phyloP scores from a whole-genome alignment of 2,888 invertebrate species.

The Rhaphigaster nebulosa region DNA sequence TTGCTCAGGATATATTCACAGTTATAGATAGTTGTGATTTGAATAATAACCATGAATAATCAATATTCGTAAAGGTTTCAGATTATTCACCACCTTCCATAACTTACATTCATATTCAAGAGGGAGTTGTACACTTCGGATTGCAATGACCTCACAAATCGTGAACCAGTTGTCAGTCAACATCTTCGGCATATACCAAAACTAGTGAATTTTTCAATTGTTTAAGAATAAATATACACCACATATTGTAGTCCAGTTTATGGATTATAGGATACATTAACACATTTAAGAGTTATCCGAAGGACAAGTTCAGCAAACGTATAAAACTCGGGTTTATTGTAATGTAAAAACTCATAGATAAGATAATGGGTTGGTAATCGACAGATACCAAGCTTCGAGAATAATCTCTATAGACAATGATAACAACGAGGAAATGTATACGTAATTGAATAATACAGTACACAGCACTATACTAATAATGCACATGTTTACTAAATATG shows the following conservation, averaged over 20 bases:
- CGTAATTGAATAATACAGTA: too few relatives aligned
- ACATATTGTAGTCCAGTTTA: too few relatives aligned
- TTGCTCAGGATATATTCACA: not conserved
- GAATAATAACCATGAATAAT: not conserved
- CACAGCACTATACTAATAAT: too few relatives aligned
- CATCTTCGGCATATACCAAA: too few relatives aligned
- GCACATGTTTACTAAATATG: too few relatives aligned
- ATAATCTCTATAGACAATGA: not conserved
- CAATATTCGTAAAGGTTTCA: not conserved
- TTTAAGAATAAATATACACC: too few relatives aligned
- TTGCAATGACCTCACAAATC: conserved; percentile 5
- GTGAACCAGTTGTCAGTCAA: not conserved
- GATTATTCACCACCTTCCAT: not conserved
- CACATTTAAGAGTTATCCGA: not conserved
- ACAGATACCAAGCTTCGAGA: not conserved
- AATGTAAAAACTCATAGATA: not conserved
- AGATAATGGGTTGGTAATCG: not conserved
- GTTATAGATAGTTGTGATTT: not conserved
- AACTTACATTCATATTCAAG: not conserved
- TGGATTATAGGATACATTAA: not conserved
- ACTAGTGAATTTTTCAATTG: too few relatives aligned
- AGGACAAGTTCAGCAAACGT: not conserved
- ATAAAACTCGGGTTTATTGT: not conserved
- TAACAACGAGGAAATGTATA: not conserved
- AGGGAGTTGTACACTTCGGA: not conserved